phyloP scores from a whole-genome alignment of 2,797 vertebrate species.

The Thunnus albacares region DNA sequence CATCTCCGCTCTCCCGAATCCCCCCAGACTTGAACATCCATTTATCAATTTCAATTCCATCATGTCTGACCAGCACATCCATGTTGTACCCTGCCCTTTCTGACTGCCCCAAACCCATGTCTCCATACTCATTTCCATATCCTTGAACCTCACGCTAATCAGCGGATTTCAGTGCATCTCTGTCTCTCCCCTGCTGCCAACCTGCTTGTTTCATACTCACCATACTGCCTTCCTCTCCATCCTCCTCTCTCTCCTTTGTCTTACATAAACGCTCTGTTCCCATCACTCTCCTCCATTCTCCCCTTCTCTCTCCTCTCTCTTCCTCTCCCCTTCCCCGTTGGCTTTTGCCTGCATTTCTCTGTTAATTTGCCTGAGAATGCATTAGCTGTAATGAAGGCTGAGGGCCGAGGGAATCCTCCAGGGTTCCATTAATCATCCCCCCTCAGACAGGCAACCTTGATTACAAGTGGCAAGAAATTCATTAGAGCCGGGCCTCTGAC shows the following conservation, averaged over 20 bases:
- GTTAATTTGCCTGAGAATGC: constrained; percentile 94
- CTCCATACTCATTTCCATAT: constrained; percentile 64
- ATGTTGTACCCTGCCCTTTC: constrained; percentile 60
- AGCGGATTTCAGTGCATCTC: constrained; percentile 49
- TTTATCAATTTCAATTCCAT: constrained; percentile 79
- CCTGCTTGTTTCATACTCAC: constrained; percentile 32
- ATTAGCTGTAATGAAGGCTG: constrained; percentile 94
- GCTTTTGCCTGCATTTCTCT: constrained; percentile 84
- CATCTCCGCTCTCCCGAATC: constrained; percentile 35
- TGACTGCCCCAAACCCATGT: constrained; percentile 49
- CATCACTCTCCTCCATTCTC: constrained; percentile 58
- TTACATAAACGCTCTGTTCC: constrained; percentile 69
- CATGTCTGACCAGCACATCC: constrained; percentile 64
- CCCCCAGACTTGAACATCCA: constrained; percentile 62
- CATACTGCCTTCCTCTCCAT: constrained; percentile 45
- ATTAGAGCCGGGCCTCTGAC: constrained; percentile 96
- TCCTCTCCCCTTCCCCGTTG: constrained; percentile 71
- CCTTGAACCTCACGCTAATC: constrained; percentile 66
- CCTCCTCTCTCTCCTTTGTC: constrained; percentile 64
- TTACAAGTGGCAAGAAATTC: constrained; percentile 99
- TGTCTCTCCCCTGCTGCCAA: constrained; percentile 37
- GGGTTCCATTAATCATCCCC: constrained; percentile 96
- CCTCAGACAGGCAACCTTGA: constrained; percentile 98
- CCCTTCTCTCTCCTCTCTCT: constrained; percentile 54
- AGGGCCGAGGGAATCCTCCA: constrained; percentile 96